phyloP scores from a whole-genome alignment of 2,797 vertebrate species.

The Chelonia mydas region DNA sequence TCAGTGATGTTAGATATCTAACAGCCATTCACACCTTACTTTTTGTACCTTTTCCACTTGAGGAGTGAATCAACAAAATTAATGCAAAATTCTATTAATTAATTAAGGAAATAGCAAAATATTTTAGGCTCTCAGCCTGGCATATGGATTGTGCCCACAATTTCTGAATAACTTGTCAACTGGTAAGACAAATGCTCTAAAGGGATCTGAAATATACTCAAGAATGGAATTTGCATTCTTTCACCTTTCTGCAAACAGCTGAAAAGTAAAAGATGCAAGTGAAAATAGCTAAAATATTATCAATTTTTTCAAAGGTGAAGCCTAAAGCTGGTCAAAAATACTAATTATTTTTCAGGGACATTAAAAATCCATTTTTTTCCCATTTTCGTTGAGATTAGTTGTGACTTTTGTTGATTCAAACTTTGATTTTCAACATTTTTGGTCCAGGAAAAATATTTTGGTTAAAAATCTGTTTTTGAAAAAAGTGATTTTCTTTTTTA shows the following conservation, averaged over 20 bases:
- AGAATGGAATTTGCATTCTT: constrained; percentile 3
- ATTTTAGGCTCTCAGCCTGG: not conserved
- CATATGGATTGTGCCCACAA: not conserved
- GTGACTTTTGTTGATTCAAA: not conserved
- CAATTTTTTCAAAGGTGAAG: not conserved
- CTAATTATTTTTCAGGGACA: not conserved
- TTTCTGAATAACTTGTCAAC: not conserved
- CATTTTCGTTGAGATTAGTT: not conserved
- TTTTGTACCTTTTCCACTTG: not conserved
- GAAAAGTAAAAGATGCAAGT: constrained; percentile 40
- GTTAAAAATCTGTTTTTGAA: not conserved
- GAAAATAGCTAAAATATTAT: not conserved
- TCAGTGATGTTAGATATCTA: not conserved
- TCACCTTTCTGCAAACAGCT: not conserved
- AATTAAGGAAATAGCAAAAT: not conserved
- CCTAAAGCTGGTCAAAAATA: not conserved
- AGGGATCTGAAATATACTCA: constrained; percentile 13
- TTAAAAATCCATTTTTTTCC: not conserved
- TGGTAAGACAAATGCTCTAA: not conserved
- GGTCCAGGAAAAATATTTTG: not conserved
- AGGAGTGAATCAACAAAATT: not conserved
- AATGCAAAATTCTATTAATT: not conserved
- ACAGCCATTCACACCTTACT: rapidly evolving
- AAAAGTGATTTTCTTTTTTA: not conserved
- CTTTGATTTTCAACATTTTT: not conserved